Percentiles rank a stretch among this genome's conserved stretches.
Evolutionary conservation across 2,113 vertebrate species (phyloP).

Genomic region (Chionodraco myersi): DNA sequence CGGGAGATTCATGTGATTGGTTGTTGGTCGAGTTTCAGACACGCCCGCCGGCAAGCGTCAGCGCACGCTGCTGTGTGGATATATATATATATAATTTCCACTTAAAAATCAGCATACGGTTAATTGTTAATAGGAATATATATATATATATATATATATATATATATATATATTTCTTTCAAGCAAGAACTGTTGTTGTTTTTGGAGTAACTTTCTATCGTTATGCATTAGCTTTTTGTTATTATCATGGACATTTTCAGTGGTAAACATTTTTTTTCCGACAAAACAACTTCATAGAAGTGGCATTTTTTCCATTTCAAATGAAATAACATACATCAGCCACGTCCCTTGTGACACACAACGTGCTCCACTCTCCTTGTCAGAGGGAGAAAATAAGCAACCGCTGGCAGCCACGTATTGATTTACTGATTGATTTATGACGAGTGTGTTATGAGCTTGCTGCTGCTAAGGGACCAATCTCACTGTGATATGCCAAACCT

Average conservation of each 20-base stretch:
- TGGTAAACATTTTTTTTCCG: not conserved
- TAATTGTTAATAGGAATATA: too few species aligned
- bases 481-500: constrained; percentile 23
- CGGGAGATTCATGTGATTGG: too few species aligned
- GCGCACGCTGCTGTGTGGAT: too few species aligned
- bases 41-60: too few species aligned
- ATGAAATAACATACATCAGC: not conserved
- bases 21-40: too few species aligned
- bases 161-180: not conserved
- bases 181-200: not conserved
- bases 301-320: not conserved
- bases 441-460: constrained; percentile 39
- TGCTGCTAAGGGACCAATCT: constrained; percentile 41
- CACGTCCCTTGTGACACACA: constrained; percentile 3
- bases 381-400: constrained; percentile 46
- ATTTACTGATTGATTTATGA: constrained; percentile 56
- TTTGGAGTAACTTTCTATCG: not conserved
- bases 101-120: too few species aligned
- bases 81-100: too few species aligned
- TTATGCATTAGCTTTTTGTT: too few species aligned
- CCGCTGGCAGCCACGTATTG: constrained; percentile 44
- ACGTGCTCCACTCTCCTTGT: constrained; percentile 24
- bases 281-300: not conserved
- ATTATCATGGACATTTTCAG: not conserved
- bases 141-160: too few species aligned